Evolutionary conservation across 2,888 invertebrate species (phyloP).

Genomic region (Selenia dentaria): DNA sequence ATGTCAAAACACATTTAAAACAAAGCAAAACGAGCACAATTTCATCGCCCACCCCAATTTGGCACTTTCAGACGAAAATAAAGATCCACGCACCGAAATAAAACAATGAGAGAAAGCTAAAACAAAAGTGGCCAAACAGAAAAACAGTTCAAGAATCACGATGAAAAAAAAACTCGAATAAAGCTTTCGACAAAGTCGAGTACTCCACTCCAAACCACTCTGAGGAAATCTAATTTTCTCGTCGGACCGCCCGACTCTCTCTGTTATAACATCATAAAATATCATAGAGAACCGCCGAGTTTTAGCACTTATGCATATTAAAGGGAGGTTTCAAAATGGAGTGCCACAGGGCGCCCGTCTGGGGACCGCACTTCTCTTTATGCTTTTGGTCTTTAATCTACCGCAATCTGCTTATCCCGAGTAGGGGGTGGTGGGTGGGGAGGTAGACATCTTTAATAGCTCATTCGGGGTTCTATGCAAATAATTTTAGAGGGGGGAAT

Average conservation of each 20-base stretch:
- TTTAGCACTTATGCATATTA: slow-evolving; percentile 72
- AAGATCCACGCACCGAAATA: slow-evolving; percentile 62
- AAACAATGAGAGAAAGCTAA: slow-evolving; percentile 64
- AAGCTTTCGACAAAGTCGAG: slow-evolving; percentile 78
- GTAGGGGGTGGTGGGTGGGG: slow-evolving; percentile 53
- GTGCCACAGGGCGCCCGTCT: slow-evolving; percentile 53
- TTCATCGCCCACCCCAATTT: slow-evolving; percentile 47
- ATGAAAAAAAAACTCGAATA: slow-evolving; percentile 62
- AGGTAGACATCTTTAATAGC: slow-evolving; percentile 82
- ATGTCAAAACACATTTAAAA: not conserved
- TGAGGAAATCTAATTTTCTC: slow-evolving; percentile 80
- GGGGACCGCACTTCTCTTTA: slow-evolving; percentile 65
- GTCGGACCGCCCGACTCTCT: slow-evolving; percentile 62
- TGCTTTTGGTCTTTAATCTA: slow-evolving; percentile 82
- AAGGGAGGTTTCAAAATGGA: slow-evolving; percentile 64
- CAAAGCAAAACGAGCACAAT: not conserved
- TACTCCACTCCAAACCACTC: slow-evolving; percentile 69
- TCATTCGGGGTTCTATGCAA: slow-evolving; percentile 83
- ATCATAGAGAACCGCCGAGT: slow-evolving; percentile 59
- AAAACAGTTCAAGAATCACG: slow-evolving; percentile 72
- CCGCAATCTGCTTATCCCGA: slow-evolving; percentile 83
- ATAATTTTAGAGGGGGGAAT: slow-evolving; percentile 78
- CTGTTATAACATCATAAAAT: slow-evolving; percentile 72
- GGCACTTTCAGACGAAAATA: slow-evolving; percentile 51
- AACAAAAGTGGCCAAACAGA: slow-evolving; percentile 71